Evolutionary conservation across 2,113 vertebrate species (phyloP), one percentile per base, ranked within the genome.

Genomic region (Oryctolagus cuniculus): DNA sequence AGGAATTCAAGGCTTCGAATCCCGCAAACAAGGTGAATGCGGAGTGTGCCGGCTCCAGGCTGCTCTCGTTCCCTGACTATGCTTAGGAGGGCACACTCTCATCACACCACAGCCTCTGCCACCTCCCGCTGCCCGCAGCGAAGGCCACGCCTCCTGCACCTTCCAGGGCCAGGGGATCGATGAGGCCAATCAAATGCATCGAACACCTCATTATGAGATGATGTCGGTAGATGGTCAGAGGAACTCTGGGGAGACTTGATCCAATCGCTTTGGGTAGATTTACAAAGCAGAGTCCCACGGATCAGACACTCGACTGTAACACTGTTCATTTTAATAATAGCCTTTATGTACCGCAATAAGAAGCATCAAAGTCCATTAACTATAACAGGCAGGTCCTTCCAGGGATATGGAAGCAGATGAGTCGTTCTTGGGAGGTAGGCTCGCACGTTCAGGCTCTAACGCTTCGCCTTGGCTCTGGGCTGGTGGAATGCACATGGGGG

Each of bases 1-100:
- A 91, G 97, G 97, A 98, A 98, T 98, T 96, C 97, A 97, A 95
- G 96, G 89, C 97, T 97, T 97, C 95, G 97, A 96, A 98, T 98
- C 97, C 97, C 95, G 73, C 97, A 98, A 97, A 98, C 95, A 97
- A 97, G 98, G 96, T 94, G 96, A 97, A 95, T 96, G 87, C 61
- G 96, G 95, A 61, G 38, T 87, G 87, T 86, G 91, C 83, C 96
- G 92, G 79, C 96, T 95, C 96, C 89, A 75, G 69, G 10, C 90
- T 95, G 89, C 86, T 97, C 93, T 96, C 93, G 78, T 94, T 98
- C 97, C 96, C 96, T 98, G 96, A 98, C 98, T 96, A 97, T 89
- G 96, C 96, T 97, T 97, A 90, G 87, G 67, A 95, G 96, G 87
- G 21, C 36, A 29, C 91, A 69, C 25, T 80, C 91, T 96, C 83